phyloP scores from a whole-genome alignment of 2,113 vertebrate species.

The Paraplagusia blochii region DNA sequence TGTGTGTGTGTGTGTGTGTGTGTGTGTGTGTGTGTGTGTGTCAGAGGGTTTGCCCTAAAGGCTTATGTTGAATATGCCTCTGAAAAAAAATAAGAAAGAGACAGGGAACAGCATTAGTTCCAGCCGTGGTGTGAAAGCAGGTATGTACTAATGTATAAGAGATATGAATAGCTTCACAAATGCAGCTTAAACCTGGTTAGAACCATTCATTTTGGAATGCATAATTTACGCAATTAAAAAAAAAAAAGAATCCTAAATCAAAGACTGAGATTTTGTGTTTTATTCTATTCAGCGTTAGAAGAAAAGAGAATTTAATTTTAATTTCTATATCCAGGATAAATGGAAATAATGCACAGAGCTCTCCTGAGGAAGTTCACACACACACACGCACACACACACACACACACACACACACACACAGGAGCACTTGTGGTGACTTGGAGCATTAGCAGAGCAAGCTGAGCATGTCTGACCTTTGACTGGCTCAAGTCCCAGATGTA shows the following conservation, averaged over 20 bases:
- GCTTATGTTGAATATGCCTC: conserved; percentile 57
- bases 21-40: conserved; percentile 4
- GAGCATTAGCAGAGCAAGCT: conserved; percentile 43
- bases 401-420: conserved; percentile 6
- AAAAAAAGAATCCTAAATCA: conserved; percentile 4
- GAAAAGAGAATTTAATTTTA: too few relatives aligned
- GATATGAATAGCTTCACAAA: conserved; percentile 28
- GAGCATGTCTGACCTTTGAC: conserved; percentile 67
- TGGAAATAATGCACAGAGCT: background rate
- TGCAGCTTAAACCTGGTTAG: conserved; percentile 17
- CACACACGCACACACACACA: conserved; percentile 22
- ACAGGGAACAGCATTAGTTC: conserved; percentile 27
- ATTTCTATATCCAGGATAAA: conserved; percentile 13
- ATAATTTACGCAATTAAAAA: conserved; percentile 20
- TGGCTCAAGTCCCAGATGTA: conserved; percentile 68
- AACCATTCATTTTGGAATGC: conserved; percentile 18
- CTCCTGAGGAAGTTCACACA: conserved; percentile 5
- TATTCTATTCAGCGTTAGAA: too few relatives aligned
- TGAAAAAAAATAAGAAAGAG: conserved; percentile 44
- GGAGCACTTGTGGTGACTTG: conserved; percentile 40
- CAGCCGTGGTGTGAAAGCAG: conserved; percentile 26
- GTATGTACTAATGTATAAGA: conserved; percentile 30
- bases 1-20: conserved; percentile 40
- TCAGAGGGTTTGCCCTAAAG: conserved; percentile 52
- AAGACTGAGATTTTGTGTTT: too few relatives aligned